A percentile compares a stretch with the other conserved stretches of the same genome.
These are phyloP conservation scores for Phyllotis vaccarum DNA, from an alignment of 2,797 vertebrate genomes.

Conservation along the genomic window DNA sequence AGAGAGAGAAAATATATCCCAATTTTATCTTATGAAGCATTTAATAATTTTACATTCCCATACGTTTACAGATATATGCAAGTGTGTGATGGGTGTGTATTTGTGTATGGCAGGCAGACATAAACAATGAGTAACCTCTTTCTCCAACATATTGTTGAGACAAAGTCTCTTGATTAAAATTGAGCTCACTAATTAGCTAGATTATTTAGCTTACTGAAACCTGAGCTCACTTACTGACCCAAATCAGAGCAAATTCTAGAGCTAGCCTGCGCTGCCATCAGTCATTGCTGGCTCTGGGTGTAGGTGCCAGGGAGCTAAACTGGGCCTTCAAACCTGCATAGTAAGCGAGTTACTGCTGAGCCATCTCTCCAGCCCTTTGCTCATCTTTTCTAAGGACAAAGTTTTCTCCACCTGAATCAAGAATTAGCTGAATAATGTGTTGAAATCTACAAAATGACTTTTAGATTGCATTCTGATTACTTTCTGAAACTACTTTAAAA, in stretches of 20 bases:
- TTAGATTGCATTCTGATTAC: not conserved
- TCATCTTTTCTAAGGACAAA: not conserved
- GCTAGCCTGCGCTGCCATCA: not conserved
- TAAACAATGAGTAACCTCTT: not conserved
- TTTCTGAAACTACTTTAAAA: not conserved
- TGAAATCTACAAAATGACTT: not conserved
- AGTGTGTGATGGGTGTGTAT: not conserved
- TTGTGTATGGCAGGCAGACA: not conserved
- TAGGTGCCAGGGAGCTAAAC: not conserved
- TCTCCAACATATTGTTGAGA: not conserved
- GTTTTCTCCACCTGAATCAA: not conserved
- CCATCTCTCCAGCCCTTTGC: not conserved
- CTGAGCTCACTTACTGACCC: not conserved
- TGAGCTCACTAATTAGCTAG: not conserved
- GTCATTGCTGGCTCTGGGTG: not conserved
- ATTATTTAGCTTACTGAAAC: not conserved
- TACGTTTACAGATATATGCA: not conserved
- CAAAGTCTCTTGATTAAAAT: not conserved
- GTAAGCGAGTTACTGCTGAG: not conserved
- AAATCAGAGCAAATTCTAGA: not conserved
- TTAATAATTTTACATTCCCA: not conserved
- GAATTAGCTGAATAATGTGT: not conserved
- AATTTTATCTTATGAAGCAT: not conserved
- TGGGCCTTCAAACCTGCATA: not conserved
- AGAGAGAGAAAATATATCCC: not conserved